Base-by-base conservation (phyloP, 2,888 invertebrate genomes). In the Acleris emargana region DNA sequence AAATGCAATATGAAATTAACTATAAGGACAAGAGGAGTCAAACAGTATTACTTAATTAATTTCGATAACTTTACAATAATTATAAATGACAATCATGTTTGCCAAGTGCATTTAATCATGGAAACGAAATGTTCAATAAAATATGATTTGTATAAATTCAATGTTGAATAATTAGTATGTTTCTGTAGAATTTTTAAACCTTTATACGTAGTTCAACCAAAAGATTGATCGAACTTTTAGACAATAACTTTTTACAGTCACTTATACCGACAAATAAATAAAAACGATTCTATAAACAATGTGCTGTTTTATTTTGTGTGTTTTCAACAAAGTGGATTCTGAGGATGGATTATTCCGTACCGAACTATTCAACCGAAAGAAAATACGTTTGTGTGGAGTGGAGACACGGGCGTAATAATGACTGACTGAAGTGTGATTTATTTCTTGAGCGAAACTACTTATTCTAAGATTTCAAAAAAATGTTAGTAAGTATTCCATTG, bases 181-280 rank as follows among this genome's bases (percentile, higher is more conserved):
- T 78, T 81, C 75, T 77, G 77, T 82, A 80, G 78, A 76, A 72
- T 76, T 75, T 73, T 71, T 68, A 76, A 79, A 75, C 75, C 77
- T 73, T 78, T 76, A 76, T 80, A 79, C 69, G 79, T 81, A 81
- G 80, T 78, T 75, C 75, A 81, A 82, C 78, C 76, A 84, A 86
- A 84, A 83, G 80, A 87, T 86, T 84, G 82, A 86, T 81, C 73
- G 85, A 84, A 89, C 82, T 83, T 86, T 87, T 88, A 87, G 89
- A 91, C 90, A 91, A 91, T 91, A 91, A 90, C 86, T 86, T 88
- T 89, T 88, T 90, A 88, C 89, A 89, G 83, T 84, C 86, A 88
- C 87, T 86, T 90, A 82, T 88, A 91, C 88, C 88, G 85, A 89
- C 84, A 86, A 87, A 86, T 87, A 84, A 89, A 87, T 86, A 83